Base-by-base conservation (phyloP, 2,113 vertebrate genomes). In the Neotragus moschatus region DNA sequence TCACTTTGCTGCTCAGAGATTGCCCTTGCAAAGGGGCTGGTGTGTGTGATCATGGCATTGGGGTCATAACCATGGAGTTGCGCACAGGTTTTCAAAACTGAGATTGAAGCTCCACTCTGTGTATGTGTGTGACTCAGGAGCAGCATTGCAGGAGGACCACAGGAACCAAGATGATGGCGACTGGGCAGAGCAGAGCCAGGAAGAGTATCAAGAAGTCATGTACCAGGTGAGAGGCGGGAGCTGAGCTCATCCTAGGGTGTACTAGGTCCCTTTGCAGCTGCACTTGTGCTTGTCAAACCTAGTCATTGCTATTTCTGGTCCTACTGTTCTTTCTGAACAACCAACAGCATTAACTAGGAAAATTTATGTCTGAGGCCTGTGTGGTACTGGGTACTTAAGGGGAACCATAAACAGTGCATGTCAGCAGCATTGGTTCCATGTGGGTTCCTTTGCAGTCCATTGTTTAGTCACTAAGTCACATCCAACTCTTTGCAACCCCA, bases 251-350 rank as follows among this genome's bases (percentile, higher is more conserved):
- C n/a, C 66, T 36, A 84, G 15, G 7, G 26, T 47, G 12, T 26
- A n/a, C 13, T 9, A 26, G 1, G 12, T 15, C 12, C 66, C 21
- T 45, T 10, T 13, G 6, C 56, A 26, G 5, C 47, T 23, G 23
- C 14, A 51, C 33, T 13, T 79, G 12, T 3, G 63, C 14, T 51
- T 45, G 12, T 80, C 11, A 43, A n/a, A 39, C 15, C 7, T 56
- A 23, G 8, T 17, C 4, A 80, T 12, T 55, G 7, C 36, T 43
- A 0, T n/a, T 84, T 90, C 28, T 93, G 25, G 0, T 5, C 19
- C 36, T 0, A 19, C 5, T 7, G 2, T 2, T 73, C 1, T 90
- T 56, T 45, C 43, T 66, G 12, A n/a, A 43, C 0, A 51, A 33
- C 36, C 1, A 12, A 11, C 0, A 17, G 4, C 21, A 36, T 26